Conservation (phyloP, 2,888 invertebrate genomes). For the Cremastinae sp. region DNA sequence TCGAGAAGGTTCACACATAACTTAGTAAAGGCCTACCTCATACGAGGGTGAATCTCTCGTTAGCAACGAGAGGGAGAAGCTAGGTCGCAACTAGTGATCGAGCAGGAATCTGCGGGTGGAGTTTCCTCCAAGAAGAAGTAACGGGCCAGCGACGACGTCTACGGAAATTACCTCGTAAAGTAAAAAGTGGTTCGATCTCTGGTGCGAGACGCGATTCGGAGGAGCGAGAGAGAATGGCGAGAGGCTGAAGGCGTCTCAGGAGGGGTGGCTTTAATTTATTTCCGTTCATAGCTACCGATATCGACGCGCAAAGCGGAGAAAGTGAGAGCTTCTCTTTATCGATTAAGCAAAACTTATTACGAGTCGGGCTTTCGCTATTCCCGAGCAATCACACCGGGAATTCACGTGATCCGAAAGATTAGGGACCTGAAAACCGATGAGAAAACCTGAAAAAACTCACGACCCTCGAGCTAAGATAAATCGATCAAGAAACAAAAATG, state of each 20-base stretch:
- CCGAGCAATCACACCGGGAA: conserved; percentile 44
- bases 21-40: background rate
- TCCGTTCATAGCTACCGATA: conserved; percentile 60
- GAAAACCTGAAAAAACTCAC: conserved; percentile 23
- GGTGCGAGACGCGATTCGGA: conserved; percentile 6
- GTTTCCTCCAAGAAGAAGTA: conserved; percentile 45
- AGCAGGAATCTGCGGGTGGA: conserved; percentile 36
- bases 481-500: conserved; percentile 45
- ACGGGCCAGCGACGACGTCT: conserved; percentile 59
- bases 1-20: background rate
- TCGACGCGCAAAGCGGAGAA: conserved; percentile 55
- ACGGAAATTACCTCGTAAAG: conserved; percentile 65
- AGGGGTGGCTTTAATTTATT: conserved; percentile 68
- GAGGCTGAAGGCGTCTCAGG: conserved; percentile 32
- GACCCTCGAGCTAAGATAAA: conserved; percentile 23
- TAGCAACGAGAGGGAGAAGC: conserved; percentile 24
- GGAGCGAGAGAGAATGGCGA: conserved; percentile 11
- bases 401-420: conserved; percentile 55
- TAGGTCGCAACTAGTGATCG: conserved; percentile 40
- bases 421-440: conserved; percentile 41
- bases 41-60: background rate
- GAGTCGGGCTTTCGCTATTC: conserved; percentile 55
- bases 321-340: conserved; percentile 61
- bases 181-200: conserved; percentile 54
- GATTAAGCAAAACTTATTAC: conserved; percentile 72